These are phyloP conservation scores for Achroia grisella DNA, from an alignment of 1,140 invertebrate genomes.

Conservation along the genomic window DNA sequence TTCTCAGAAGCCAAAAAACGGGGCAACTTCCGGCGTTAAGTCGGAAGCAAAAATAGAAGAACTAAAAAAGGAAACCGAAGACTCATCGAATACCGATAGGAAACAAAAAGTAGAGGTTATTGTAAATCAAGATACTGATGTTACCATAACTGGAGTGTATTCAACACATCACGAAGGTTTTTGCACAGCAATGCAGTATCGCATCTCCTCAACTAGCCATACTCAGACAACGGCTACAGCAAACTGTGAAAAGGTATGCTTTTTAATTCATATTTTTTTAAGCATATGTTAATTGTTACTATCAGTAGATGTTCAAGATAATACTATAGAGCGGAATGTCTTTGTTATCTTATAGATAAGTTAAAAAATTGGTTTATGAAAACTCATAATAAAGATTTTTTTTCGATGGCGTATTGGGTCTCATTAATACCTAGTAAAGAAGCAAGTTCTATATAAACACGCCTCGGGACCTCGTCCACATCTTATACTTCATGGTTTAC, in stretches of 20 bases:
- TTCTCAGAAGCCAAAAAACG: slow-evolving; percentile 67
- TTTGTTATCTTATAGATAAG: too few relatives aligned
- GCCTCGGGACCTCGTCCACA: slow-evolving; percentile 51
- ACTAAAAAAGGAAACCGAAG: slow-evolving; percentile 73
- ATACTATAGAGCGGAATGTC: neutral
- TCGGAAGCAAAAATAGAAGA: slow-evolving; percentile 74
- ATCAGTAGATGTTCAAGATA: neutral
- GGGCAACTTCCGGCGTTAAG: slow-evolving; percentile 60
- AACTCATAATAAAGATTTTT: slow-evolving; percentile 31
- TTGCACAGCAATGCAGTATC: slow-evolving; percentile 89
- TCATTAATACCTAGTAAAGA: slow-evolving; percentile 64
- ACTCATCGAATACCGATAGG: slow-evolving; percentile 69
- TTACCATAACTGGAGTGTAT: slow-evolving; percentile 89
- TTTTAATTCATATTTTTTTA: too few relatives aligned
- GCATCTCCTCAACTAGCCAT: slow-evolving; percentile 83
- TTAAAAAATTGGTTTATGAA: slow-evolving; percentile 25
- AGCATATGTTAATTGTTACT: too few relatives aligned
- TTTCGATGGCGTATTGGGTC: slow-evolving; percentile 35
- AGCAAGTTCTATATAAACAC: slow-evolving; percentile 65
- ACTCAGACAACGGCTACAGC: slow-evolving; percentile 85
- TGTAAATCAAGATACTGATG: slow-evolving; percentile 88
- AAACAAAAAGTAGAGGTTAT: slow-evolving; percentile 80
- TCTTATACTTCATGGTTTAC: slow-evolving; percentile 45
- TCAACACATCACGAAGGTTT: slow-evolving; percentile 85
- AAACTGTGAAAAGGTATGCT: slow-evolving; percentile 76